These are phyloP conservation scores for Papilio machaon DNA, from an alignment of 1,140 invertebrate genomes.

Conservation along the genomic window DNA sequence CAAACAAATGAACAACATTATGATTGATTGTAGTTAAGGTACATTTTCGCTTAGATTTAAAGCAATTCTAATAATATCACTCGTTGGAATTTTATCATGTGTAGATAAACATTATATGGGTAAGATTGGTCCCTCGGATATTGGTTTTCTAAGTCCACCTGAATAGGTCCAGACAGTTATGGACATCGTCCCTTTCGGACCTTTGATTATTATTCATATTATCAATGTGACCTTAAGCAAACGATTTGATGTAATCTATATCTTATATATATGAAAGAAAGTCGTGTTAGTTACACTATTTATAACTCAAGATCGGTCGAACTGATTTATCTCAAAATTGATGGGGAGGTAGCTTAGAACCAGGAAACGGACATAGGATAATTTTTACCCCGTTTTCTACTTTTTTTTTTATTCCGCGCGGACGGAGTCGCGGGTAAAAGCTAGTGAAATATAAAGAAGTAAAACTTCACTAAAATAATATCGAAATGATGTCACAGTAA, in stretches of 20 bases:
- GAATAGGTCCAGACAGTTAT: neutral
- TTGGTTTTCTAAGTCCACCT: slow-evolving; percentile 15
- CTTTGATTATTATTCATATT: neutral
- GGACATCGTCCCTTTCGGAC: neutral
- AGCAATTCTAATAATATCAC: neutral
- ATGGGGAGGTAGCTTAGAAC: too few relatives aligned
- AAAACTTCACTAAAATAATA: neutral
- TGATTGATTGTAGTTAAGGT: too few relatives aligned
- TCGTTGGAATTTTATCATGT: neutral
- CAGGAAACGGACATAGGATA: too few relatives aligned
- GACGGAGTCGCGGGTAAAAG: too few relatives aligned
- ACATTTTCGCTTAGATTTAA: neutral
- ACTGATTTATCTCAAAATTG: too few relatives aligned
- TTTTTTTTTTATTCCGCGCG: too few relatives aligned
- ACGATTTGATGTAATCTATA: neutral
- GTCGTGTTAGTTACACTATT: too few relatives aligned
- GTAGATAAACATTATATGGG: neutral
- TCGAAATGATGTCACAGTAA: too few relatives aligned
- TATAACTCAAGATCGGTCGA: too few relatives aligned
- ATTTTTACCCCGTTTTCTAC: too few relatives aligned
- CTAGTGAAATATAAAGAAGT: too few relatives aligned
- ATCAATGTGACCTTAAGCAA: neutral
- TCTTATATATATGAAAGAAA: too few relatives aligned
- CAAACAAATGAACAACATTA: neutral
- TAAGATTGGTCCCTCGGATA: neutral